phyloP scores from a whole-genome alignment of 2,797 vertebrate species.

The Staurois parvus region DNA sequence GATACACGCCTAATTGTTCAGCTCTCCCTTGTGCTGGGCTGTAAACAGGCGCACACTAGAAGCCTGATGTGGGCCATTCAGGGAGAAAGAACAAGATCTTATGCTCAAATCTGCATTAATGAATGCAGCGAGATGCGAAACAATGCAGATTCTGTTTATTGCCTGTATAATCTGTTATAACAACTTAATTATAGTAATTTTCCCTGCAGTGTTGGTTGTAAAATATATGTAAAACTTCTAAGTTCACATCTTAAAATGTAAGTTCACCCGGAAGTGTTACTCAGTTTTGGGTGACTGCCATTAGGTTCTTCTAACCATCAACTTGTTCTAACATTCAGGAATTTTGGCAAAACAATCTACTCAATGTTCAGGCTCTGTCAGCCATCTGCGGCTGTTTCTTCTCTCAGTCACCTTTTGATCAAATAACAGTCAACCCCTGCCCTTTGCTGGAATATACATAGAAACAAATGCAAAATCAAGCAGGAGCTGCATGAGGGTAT shows the following conservation, averaged over 20 bases:
- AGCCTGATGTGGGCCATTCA: not conserved
- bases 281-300: not conserved
- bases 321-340: not conserved
- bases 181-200: not conserved
- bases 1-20: slow-evolving; percentile 41
- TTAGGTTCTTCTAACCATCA: not conserved
- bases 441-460: not conserved
- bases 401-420: not conserved
- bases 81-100: not conserved
- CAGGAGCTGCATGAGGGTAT: not conserved
- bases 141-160: not conserved
- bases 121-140: not conserved
- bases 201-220: not conserved
- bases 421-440: not conserved
- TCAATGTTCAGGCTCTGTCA: not conserved
- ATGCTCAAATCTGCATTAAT: not conserved
- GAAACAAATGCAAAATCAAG: not conserved
- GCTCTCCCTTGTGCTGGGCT: slow-evolving; percentile 34
- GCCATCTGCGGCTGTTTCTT: not conserved
- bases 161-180: not conserved
- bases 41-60: slow-evolving; percentile 25
- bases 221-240: not conserved
- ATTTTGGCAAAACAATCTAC: not conserved
- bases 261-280: not conserved
- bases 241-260: not conserved